Evolutionary conservation across 2,797 vertebrate genomes (phyloP).

Genomic region (Argentina silus): DNA sequence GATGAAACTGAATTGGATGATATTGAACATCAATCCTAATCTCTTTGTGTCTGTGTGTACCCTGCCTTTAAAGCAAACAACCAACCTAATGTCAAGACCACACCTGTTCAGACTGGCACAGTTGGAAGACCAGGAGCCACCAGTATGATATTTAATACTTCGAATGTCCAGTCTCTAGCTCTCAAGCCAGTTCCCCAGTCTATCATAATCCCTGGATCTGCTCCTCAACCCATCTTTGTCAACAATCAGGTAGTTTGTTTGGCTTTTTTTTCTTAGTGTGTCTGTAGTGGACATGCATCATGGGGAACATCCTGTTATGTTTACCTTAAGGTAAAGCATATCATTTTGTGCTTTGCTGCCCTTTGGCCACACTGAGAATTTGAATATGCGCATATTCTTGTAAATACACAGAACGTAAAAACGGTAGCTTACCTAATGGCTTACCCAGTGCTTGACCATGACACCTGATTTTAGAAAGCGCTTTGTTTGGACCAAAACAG

Average conservation of each 20-base stretch:
- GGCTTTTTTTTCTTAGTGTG: neutral
- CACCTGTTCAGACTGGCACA: conserved; percentile 3
- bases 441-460: too few relatives aligned
- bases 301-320: too few relatives aligned
- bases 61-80: conserved; percentile 58
- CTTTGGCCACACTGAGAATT: too few relatives aligned
- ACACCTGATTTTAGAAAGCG: too few relatives aligned
- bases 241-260: conserved; percentile 73
- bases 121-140: conserved; percentile 32
- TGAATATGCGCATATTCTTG: too few relatives aligned
- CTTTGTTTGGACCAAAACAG: too few relatives aligned
- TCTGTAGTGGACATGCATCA: neutral
- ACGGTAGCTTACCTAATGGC: too few relatives aligned
- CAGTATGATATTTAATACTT: neutral
- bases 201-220: conserved; percentile 65
- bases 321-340: too few relatives aligned
- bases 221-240: conserved; percentile 71
- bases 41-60: conserved; percentile 9
- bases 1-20: neutral
- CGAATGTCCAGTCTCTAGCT: conserved; percentile 36
- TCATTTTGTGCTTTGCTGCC: too few relatives aligned
- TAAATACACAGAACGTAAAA: too few relatives aligned
- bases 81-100: conserved; percentile 42
- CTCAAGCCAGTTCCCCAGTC: conserved; percentile 72
- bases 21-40: neutral